A percentile compares a stretch with the other conserved stretches of the same genome.
Evolutionary conservation across 2,797 vertebrate genomes (phyloP).

Genomic region (Siniperca scherzeri): DNA sequence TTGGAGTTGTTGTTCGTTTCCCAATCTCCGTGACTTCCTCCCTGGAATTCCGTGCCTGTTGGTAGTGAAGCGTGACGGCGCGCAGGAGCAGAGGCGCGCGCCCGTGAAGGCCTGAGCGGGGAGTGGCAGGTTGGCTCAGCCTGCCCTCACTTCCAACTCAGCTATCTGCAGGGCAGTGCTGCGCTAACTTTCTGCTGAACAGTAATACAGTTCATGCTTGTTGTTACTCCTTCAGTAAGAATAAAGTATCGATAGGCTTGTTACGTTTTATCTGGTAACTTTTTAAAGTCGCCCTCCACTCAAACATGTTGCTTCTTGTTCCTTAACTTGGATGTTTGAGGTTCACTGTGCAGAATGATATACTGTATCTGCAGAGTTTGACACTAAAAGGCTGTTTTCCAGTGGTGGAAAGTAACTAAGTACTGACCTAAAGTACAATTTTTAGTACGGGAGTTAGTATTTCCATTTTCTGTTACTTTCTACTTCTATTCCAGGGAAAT

Average conservation of each 20-base stretch:
- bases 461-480: no score
- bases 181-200: background rate
- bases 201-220: background rate
- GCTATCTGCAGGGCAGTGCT: background rate
- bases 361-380: no score
- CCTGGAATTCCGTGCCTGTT: slow-evolving; percentile 70
- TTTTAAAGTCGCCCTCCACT: no score
- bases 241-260: background rate
- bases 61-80: slow-evolving; percentile 74
- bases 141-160: slow-evolving; percentile 59
- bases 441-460: no score
- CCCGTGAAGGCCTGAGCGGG: slow-evolving; percentile 79
- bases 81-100: slow-evolving; percentile 75
- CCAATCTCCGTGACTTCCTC: slow-evolving; percentile 82
- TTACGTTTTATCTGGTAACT: no score
- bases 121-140: slow-evolving; percentile 77
- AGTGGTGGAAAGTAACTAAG: no score
- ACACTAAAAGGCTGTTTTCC: no score
- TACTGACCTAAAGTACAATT: no score
- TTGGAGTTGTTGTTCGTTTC: slow-evolving; percentile 54
- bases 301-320: no score
- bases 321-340: no score
- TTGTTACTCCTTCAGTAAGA: background rate
- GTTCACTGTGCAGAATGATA: no score
- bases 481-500: no score